Evolutionary conservation across 2,888 invertebrate genomes (phyloP).

Genomic region (Oxytorus armatus): DNA sequence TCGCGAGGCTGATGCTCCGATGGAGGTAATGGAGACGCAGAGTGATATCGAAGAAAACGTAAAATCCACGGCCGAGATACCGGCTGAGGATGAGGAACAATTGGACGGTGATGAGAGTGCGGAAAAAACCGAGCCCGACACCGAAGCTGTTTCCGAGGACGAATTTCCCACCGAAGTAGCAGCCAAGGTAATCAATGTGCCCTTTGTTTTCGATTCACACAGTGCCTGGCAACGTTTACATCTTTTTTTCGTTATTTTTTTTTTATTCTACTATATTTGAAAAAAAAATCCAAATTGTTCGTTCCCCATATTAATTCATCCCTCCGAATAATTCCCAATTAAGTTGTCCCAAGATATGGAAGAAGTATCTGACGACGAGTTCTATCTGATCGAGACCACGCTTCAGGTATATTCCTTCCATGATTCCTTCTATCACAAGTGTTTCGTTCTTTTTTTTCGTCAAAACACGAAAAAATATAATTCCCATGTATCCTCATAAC

Average conservation of each 20-base stretch:
- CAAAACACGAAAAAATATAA: background rate
- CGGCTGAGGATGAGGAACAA: slow-evolving; percentile 8
- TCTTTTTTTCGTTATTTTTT: slow-evolving; percentile 22
- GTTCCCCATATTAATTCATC: slow-evolving; percentile 9
- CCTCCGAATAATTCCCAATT: slow-evolving; percentile 52
- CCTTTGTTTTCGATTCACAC: background rate
- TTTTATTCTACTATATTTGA: slow-evolving; percentile 25
- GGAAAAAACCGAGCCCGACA: slow-evolving; percentile 89
- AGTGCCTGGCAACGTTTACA: too few species aligned
- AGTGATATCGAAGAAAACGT: slow-evolving; percentile 73
- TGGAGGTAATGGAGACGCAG: slow-evolving; percentile 73
- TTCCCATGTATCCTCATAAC: background rate
- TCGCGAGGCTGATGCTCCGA: slow-evolving; percentile 77
- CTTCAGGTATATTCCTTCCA: slow-evolving; percentile 72
- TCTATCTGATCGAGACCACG: slow-evolving; percentile 71
- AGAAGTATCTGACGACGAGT: slow-evolving; percentile 77
- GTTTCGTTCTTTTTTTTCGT: background rate
- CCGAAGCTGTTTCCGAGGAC: slow-evolving; percentile 94
- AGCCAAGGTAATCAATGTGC: slow-evolving; percentile 78
- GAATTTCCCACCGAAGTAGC: slow-evolving; percentile 86
- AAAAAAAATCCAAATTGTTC: slow-evolving; percentile 18
- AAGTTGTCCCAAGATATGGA: slow-evolving; percentile 75
- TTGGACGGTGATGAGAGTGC: slow-evolving; percentile 67
- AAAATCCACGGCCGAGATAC: slow-evolving; percentile 67
- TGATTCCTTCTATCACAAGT: slow-evolving; percentile 13